Evolutionary conservation across 2,888 invertebrate species (phyloP).

Genomic region (Eutolmus rufibarbis): DNA sequence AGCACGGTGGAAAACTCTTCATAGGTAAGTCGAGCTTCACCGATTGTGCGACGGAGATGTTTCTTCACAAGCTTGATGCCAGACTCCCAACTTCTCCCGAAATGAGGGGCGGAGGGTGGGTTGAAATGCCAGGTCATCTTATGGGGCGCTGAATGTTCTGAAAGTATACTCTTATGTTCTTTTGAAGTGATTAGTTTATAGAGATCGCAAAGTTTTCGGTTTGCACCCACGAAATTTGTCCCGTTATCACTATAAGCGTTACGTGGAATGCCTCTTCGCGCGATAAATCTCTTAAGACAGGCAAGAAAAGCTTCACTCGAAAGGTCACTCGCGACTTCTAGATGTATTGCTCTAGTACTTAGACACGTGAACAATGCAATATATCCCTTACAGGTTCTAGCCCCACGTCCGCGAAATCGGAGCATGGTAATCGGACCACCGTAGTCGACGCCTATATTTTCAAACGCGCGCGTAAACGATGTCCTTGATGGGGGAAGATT

Average conservation of each 20-base stretch:
- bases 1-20: too few species aligned
- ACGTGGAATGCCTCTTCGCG: background rate
- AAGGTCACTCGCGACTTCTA: background rate
- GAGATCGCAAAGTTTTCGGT: background rate
- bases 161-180: background rate
- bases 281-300: background rate
- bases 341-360: background rate
- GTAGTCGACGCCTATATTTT: slow-evolving; percentile 44
- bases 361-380: background rate
- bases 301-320: background rate
- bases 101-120: too few species aligned
- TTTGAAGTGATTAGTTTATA: background rate
- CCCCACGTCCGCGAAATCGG: background rate
- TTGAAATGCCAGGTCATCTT: background rate
- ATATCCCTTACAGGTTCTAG: background rate
- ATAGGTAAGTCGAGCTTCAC: too few species aligned
- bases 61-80: too few species aligned
- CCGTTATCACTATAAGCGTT: too few species aligned
- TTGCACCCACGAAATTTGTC: background rate
- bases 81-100: too few species aligned
- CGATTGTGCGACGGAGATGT: too few species aligned
- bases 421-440: background rate
- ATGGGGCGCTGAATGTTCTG: background rate
- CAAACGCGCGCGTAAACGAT: slow-evolving; percentile 32
- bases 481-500: background rate